Conservation (phyloP, 2,888 invertebrate genomes). For the Hofmannophila pseudospretella region DNA sequence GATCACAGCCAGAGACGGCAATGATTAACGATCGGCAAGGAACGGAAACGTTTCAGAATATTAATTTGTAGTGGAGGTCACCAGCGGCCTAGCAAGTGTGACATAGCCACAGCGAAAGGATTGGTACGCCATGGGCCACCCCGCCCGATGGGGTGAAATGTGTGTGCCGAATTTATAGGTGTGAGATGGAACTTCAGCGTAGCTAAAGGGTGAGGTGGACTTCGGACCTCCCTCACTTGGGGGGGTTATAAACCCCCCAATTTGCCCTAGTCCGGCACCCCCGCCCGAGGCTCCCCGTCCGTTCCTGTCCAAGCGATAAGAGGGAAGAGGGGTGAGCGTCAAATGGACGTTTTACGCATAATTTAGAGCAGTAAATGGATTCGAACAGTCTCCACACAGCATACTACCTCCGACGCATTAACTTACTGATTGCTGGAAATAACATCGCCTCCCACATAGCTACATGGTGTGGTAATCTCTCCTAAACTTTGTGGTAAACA, state of each 20-base stretch:
- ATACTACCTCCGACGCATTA: slow-evolving; percentile 51
- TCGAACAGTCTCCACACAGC: slow-evolving; percentile 72
- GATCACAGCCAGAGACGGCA: slow-evolving; percentile 55
- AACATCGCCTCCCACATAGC: background rate
- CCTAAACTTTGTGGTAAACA: background rate
- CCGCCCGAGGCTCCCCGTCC: slow-evolving; percentile 68
- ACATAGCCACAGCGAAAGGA: slow-evolving; percentile 72
- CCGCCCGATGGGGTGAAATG: slow-evolving; percentile 69
- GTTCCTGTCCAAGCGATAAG: slow-evolving; percentile 77
- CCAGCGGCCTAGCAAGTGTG: slow-evolving; percentile 68
- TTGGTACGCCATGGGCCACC: slow-evolving; percentile 67
- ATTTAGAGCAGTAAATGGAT: slow-evolving; percentile 79
- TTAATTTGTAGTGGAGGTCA: slow-evolving; percentile 77
- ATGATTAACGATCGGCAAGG: slow-evolving; percentile 67
- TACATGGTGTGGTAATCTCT: background rate
- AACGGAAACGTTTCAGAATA: slow-evolving; percentile 74
- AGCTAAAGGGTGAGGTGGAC: slow-evolving; percentile 77
- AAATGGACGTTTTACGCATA: slow-evolving; percentile 80
- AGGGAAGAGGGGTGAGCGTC: slow-evolving; percentile 76
- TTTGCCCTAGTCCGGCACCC: slow-evolving; percentile 76
- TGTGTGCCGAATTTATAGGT: slow-evolving; percentile 78
- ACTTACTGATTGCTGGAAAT: slow-evolving; percentile 8
- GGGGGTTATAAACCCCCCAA: slow-evolving; percentile 65
- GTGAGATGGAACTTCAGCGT: slow-evolving; percentile 78
- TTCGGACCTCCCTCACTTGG: slow-evolving; percentile 71